Base-by-base conservation (phyloP, 2,888 invertebrate species). In the Agonopterix subpropinquella region DNA sequence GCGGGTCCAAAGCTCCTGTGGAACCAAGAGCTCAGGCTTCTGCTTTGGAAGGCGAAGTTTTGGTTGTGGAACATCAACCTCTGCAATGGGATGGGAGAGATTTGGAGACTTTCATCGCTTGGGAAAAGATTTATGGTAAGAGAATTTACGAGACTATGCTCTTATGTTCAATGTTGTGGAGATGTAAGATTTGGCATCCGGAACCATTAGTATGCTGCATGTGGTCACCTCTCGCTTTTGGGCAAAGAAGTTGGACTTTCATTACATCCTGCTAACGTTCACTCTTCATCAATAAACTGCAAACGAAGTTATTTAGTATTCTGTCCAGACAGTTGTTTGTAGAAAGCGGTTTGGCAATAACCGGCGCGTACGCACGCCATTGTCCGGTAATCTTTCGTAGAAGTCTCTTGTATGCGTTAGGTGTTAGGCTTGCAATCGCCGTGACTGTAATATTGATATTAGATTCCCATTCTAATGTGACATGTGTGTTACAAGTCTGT, bases 1-100 rank as follows among this genome's bases (percentile, higher is more conserved):
- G 92, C 41, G 92, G 91, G 1, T 91, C 91, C 7, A 89, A 90
- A 63, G 92, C 92, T 28, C 91, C 91, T 37, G 91, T 92, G 42
- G 91, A 92, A 57, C 89, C 90, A 0, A 82, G 89, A 48, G 90
- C 91, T 2, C 87, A 89, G 43, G 91, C 91, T 2, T 70, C 80
- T 4, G 83, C 89, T 2, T 71, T 92, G 41, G 91, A 91, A 68
- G 92, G 92, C 8, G 92, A 92, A 70, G 89, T 92, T n/a, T 70
- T 92, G 42, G 88, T 92, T 18, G 89, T 91, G 49, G 91, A 92
- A 65, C 89, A 89, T 56, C 86, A 90, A 52, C 90, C 90, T 0
- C 77, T 84, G 7, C 84, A 80, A 53, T 90, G 89, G 84, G 89
- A 91, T 60, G 89, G 90, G 46, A 84, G 85, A 45, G 90, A 89